Evolutionary conservation across 2,113 vertebrate species (phyloP).

Genomic region (Misgurnus anguillicaudatus): DNA sequence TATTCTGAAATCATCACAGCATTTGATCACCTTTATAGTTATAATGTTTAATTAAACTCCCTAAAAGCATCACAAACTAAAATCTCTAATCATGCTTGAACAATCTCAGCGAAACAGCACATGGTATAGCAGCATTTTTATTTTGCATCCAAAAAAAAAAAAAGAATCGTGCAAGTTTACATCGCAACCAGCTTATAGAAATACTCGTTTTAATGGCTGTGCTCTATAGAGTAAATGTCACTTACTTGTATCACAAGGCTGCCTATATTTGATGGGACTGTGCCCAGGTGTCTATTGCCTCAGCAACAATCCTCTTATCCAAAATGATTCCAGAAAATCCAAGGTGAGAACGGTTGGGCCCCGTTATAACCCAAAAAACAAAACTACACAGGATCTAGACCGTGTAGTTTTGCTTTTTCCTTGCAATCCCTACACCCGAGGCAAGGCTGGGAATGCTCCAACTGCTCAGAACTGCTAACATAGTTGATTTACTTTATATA

Average conservation of each 20-base stretch:
- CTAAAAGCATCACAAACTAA: constrained; percentile 15
- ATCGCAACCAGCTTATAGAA: constrained; percentile 12
- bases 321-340: constrained; percentile 83
- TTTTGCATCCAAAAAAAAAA: background rate
- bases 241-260: constrained; percentile 87
- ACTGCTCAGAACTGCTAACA: constrained; percentile 88
- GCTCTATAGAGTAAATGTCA: constrained; percentile 56
- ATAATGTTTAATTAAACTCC: constrained; percentile 6
- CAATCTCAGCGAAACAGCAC: constrained; percentile 22
- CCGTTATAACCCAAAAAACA: constrained; percentile 81
- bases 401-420: constrained; percentile 95
- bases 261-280: constrained; percentile 82
- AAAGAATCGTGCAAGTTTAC: background rate
- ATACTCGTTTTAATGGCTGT: constrained; percentile 10
- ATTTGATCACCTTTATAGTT: constrained; percentile 79
- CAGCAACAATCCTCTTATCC: constrained; percentile 84
- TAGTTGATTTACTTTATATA: constrained; percentile 86
- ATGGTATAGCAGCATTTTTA: background rate
- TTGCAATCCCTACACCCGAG: constrained; percentile 99
- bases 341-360: constrained; percentile 86
- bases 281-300: constrained; percentile 80
- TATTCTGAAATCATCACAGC: constrained; percentile 74
- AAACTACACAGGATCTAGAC: constrained; percentile 82
- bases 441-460: constrained; percentile 97
- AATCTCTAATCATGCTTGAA: constrained; percentile 13